These are phyloP conservation scores for Protonemura montana DNA, from an alignment of 2,888 invertebrate genomes.

Conservation along the genomic window DNA sequence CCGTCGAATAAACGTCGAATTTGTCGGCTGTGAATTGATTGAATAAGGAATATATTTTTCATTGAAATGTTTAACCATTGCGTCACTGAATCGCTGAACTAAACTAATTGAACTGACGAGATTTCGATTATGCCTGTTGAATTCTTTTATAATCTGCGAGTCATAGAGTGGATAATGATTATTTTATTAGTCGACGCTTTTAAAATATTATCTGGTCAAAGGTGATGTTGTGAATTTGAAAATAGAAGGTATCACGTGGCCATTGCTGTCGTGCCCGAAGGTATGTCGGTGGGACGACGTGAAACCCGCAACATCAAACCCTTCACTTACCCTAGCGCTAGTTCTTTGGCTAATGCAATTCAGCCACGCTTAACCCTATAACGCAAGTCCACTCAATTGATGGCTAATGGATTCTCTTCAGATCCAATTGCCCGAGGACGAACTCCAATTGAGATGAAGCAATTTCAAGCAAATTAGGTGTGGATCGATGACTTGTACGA, in stretches of 20 bases:
- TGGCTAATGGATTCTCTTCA: constrained; percentile 26
- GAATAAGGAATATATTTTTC: neutral
- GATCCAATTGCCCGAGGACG: constrained; percentile 28
- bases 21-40: neutral
- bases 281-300: neutral
- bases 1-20: neutral
- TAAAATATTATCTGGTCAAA: neutral
- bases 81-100: neutral
- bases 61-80: neutral
- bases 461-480: constrained; percentile 38
- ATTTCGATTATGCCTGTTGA: neutral
- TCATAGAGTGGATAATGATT: neutral
- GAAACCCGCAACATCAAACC: neutral
- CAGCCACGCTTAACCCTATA: constrained; percentile 20
- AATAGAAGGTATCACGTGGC: neutral
- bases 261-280: neutral
- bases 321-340: neutral
- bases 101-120: neutral
- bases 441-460: constrained; percentile 27
- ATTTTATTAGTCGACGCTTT: neutral
- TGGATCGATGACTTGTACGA: neutral
- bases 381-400: constrained; percentile 37
- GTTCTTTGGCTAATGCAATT: constrained; percentile 19
- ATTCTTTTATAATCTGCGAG: neutral
- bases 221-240: neutral